Base-by-base conservation (phyloP, 2,797 vertebrate species). In the Nannoperca obscura region DNA sequence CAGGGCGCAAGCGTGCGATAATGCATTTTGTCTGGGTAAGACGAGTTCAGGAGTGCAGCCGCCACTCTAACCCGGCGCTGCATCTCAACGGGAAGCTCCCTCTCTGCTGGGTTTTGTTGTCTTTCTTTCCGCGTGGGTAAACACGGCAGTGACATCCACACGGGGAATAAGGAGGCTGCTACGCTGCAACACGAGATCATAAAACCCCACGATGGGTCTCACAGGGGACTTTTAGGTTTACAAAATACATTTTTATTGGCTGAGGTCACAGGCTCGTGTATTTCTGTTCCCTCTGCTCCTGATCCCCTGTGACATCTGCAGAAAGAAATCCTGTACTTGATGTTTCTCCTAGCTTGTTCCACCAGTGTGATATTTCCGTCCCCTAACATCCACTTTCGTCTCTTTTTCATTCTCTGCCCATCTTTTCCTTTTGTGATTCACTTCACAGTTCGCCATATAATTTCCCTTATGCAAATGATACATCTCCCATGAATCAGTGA, bases 231-330 rank as follows among this genome's bases (percentile, higher is more conserved):
- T 78, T 80, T 66, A 60, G 61, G 62, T 81, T 88, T 76, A 76
- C 73, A 65, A 79, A 84, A 82, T 69, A 53, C 20, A n/a, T 77
- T 67, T 78, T 80, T 38, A 76, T 57, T 34, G 68, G 69, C 66
- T 53, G 74, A 86, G 83, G 86, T 88, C 82, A 60, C 66, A 81
- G 61, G 53, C 70, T 69, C n/a, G 15, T 78, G 86, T 62, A n/a
- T 63, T 54, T 69, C 15, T 44, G 49, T 22, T 75, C 65, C 57
- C 64, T 61, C 20, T 17, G 84, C 75, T 77, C 69, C 53, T 57
- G 13, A 15, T 87, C 76, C 78, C 66, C 36, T 1, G 78, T 49
- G 81, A 82, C 66, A 38, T 19, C 7, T 4, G 8, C 67, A 46
- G 54, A 54, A 61, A 71, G 44, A 78, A 78, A 65, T 60, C 60